Base-by-base conservation (phyloP, 2,888 invertebrate species). In the Stenichneumon culpator region DNA sequence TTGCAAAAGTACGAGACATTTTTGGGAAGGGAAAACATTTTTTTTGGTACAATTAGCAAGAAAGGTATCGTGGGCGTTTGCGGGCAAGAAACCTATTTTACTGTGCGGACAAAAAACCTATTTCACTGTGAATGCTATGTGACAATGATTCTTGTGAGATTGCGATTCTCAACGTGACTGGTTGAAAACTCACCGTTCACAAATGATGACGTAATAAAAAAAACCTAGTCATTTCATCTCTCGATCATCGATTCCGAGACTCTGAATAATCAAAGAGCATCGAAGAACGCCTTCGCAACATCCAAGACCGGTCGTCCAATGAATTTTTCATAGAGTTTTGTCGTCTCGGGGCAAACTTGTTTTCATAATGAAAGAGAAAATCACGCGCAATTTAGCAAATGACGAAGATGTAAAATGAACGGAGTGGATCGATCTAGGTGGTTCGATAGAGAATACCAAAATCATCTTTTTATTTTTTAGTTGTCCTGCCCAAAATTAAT, bases 191-290 rank as follows among this genome's bases (percentile, higher is more conserved):
- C 22, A 73, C n/a, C 57, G 57, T 44, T 16, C 69, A 60, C 9
- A 22, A 65, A 28, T 19, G 69, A 77, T 82, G 65, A 67, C 32
- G n/a, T 16, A 32, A 32, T 69, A 3, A 63, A 63, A 32, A 57
- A 78, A 79, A 50, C 50, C 44, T 73, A 52, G 63, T 39, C 52
- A 39, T 70, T 69, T 52, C 70, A 75, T 72, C n/a, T 60, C 22
- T 22, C 54, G 75, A 67, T 75, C 39, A 63, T 67, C 54, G 16
- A 72, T 60, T 78, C 28, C 54, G n/a, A 57, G 75, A 67, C 44
- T 70, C n/a, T 68, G 39, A 67, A 67, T 67, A 39, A 67, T 67
- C 3, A n/a, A 32, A 28, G 39, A 36, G 3, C 60, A 25, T 22
- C 28, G 36, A 73, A n/a, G 44, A 25, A 60, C 73, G 44, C 60